Evolutionary conservation across 2,888 invertebrate genomes (phyloP), one percentile per base, ranked within the genome.

Genomic region (Ernsta delagoae): DNA sequence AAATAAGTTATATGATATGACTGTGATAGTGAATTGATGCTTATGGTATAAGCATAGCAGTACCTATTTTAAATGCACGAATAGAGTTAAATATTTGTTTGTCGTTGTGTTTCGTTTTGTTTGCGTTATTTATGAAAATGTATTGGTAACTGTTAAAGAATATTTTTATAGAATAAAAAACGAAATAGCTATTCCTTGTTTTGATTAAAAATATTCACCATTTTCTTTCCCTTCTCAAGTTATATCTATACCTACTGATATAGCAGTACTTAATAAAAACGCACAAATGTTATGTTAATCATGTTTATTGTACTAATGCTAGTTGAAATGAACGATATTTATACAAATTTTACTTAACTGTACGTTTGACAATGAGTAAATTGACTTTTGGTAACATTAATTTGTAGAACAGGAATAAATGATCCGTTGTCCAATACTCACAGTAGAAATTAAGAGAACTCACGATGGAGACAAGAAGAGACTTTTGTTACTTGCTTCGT

Each of bases 11-110:
- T 73, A 73, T 74, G 70, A 67, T 73, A 60, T 66, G 81, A 88
- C 92, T 92, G 91, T 92, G 92, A 92, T 91, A 92, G 89, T 82
- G 84, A 86, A 83, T 86, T 85, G 80, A 85, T 78, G 89, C 89
- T 89, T 90, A 48, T 5, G 45, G 45, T 89, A 79, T 83, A 89
- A 83, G 84, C 80, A 77, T 80, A 81, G 81, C 89, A 90, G 45
- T 48, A 48, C 45, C 45, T 48, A 12, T 48, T 12, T 16, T 7
- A 50, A 50, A 50, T 50, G 50, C 50, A 50, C 16, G 16, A 16
- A 16, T 16, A 16, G 12, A 50, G 16, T 48, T 31, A 56, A 67
- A 45, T 74, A 75, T 76, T 72, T 75, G 74, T 78, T 77, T 74
- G 69, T 70, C 78, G 75, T 72, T 56, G 56, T 76, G 56, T 76